Percentiles rank a stretch among this genome's conserved stretches.
phyloP scores from a whole-genome alignment of 2,797 vertebrate genomes.

The Simalia tracyae region DNA sequence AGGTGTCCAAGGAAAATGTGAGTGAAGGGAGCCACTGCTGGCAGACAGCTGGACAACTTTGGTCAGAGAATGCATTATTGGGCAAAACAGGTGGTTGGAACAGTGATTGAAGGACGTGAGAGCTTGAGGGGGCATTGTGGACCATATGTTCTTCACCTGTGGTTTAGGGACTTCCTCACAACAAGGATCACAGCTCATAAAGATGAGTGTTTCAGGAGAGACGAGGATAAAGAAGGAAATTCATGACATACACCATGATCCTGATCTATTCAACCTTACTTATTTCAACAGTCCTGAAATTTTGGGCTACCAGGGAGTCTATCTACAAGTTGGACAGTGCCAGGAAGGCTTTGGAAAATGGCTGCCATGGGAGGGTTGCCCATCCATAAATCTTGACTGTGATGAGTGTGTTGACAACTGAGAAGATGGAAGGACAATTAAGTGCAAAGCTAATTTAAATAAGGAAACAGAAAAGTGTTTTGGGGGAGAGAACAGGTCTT shows the following conservation, averaged over 20 bases:
- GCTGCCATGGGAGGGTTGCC: background rate
- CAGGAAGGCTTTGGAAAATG: background rate
- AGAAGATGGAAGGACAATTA: background rate
- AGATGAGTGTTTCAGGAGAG: background rate
- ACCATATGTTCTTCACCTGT: background rate
- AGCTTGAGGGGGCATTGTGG: background rate
- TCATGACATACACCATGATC: background rate
- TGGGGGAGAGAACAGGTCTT: background rate
- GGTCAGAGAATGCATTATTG: background rate
- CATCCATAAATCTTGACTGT: background rate
- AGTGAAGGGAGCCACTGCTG: background rate
- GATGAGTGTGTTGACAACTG: background rate
- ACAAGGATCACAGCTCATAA: background rate
- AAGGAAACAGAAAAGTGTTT: background rate
- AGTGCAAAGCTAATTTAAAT: background rate
- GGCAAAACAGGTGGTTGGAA: background rate
- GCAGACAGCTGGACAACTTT: background rate
- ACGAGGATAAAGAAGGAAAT: background rate
- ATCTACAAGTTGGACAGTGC: background rate
- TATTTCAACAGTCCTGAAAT: background rate
- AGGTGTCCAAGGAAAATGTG: background rate
- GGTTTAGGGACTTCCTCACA: background rate
- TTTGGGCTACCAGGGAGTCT: background rate
- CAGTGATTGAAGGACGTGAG: background rate
- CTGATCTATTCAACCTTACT: background rate